Evolutionary conservation across 2,113 vertebrate genomes (phyloP), one percentile per base, ranked within the genome.

Genomic region (Oreocharis arfaki): DNA sequence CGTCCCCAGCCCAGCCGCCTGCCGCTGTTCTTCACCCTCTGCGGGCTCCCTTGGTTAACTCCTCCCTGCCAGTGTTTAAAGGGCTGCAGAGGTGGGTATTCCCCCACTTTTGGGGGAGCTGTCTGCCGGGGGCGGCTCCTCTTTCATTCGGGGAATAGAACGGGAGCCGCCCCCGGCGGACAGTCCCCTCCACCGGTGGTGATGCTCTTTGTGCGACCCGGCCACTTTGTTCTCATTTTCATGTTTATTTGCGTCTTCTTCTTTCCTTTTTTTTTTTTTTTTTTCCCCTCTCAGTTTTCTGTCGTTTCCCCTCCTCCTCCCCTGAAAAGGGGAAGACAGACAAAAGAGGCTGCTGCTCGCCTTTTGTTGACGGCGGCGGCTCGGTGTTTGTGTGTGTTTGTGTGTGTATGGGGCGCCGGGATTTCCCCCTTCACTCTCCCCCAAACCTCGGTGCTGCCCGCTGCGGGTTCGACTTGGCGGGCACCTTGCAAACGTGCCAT

Each of bases 171-270:
- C 75, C 56, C 50, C 69, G 11, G 13, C 35, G 47, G 37, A 53
- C 55, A 67, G 63, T 26, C 39, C 13, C 7, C 52, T 42, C 16
- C 32, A 7, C 22, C 47, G 11, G 13, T 64, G 24, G 24, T 79
- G 87, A 93, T 92, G 90, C 56, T 74, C 73, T 90, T 95, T 95
- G 87, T 93, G 63, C 50, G 97, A 97, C 96, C 97, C 97, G 97
- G 95, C 96, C 97, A 99, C 98, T 99, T 99, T 99, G 99, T 99
- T 99, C 98, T 98, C 97, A 95, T 99, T 98, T 99, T 97, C 95
- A 92, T 98, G 97, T 98, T 98, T 98, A 96, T 98, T 98, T 99
- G 98, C 97, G 98, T 98, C 97, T 33, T 97, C 98, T 98, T 37
- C 9, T 50, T 19, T 46, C 9, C 14, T 15, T 44, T 8, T 28